Percentiles rank a stretch among this genome's conserved stretches.
These are phyloP conservation scores for Lipotes vexillifer DNA, from an alignment of 2,113 vertebrate species.

Conservation along the genomic window DNA sequence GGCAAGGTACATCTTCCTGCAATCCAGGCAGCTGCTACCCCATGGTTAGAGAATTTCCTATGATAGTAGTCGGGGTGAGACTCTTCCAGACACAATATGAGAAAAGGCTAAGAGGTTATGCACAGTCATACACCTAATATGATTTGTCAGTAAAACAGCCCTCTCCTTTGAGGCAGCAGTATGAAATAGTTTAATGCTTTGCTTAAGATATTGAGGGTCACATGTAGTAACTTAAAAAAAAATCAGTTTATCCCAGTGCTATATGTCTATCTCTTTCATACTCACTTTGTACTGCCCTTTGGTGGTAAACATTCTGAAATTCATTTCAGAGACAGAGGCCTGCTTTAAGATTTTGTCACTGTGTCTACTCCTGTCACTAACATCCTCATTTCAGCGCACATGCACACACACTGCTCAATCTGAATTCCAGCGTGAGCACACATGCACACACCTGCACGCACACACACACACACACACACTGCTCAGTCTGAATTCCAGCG, in stretches of 20 bases:
- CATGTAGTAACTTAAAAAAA: background rate
- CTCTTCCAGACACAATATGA: background rate
- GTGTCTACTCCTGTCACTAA: background rate
- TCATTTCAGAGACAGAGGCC: background rate
- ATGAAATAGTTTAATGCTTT: background rate
- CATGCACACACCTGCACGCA: no score
- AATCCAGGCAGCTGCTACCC: background rate
- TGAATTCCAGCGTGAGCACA: no score
- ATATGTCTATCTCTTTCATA: background rate
- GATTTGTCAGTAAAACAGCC: background rate
- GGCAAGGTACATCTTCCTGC: background rate
- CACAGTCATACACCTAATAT: background rate
- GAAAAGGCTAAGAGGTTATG: background rate
- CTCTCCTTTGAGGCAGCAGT: background rate
- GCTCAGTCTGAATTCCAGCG: no score
- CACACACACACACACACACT: no score
- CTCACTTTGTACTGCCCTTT: background rate
- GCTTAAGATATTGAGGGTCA: background rate
- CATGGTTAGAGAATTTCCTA: background rate
- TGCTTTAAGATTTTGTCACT: background rate
- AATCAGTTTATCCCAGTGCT: background rate
- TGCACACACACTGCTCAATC: background rate
- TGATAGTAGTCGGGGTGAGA: background rate
- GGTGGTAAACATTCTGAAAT: background rate
- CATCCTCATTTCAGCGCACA: background rate